Conservation (phyloP, 2,797 vertebrate genomes). For the Cottoperca gobio region DNA sequence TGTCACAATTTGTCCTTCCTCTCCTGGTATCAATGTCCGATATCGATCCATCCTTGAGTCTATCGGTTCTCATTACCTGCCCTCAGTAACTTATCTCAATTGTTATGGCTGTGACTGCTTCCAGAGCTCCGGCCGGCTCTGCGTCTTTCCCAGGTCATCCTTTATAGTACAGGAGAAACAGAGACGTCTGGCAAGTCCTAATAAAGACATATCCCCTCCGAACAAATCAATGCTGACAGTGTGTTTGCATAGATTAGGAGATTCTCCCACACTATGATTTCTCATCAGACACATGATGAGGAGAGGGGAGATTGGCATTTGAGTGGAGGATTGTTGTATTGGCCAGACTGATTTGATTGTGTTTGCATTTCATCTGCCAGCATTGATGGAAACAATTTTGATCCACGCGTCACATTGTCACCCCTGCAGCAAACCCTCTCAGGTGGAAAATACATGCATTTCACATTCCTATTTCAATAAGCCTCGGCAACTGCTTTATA, state of each 20-base stretch:
- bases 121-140: slow-evolving; percentile 46
- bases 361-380: slow-evolving; percentile 83
- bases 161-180: slow-evolving; percentile 46
- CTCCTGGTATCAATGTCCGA: slow-evolving; percentile 76
- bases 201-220: slow-evolving; percentile 83
- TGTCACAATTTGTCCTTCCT: slow-evolving; percentile 82
- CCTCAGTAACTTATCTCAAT: slow-evolving; percentile 85
- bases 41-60: slow-evolving; percentile 80
- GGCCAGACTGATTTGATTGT: slow-evolving; percentile 81
- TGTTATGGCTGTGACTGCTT: slow-evolving; percentile 76
- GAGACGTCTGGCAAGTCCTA: slow-evolving; percentile 75
- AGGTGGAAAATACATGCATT: slow-evolving; percentile 83
- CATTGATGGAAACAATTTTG: slow-evolving; percentile 81
- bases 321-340: slow-evolving; percentile 68
- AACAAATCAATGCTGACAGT: slow-evolving; percentile 85
- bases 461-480: slow-evolving; percentile 81
- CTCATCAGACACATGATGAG: slow-evolving; percentile 81
- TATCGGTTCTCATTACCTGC: slow-evolving; percentile 84
- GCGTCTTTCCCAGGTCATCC: slow-evolving; percentile 57
- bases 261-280: slow-evolving; percentile 80
- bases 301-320: slow-evolving; percentile 80
- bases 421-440: slow-evolving; percentile 71
- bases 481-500: slow-evolving; percentile 63
- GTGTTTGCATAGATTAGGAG: slow-evolving; percentile 85
- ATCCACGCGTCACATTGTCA: slow-evolving; percentile 67